phyloP scores from a whole-genome alignment of 37 sponge, comb jelly and placozoan species.

The Tethya wilhelma region DNA sequence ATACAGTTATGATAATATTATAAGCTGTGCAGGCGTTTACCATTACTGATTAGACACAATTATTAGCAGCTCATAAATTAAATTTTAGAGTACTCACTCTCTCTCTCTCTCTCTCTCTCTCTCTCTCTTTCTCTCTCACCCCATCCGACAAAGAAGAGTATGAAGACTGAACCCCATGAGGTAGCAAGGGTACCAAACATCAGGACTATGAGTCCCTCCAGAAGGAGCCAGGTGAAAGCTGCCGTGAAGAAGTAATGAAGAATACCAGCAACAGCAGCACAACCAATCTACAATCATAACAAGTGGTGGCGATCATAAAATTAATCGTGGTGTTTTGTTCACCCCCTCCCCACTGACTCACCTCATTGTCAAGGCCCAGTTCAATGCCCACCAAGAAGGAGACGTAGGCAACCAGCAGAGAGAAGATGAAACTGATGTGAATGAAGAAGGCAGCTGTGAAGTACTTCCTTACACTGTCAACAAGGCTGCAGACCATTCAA shows the following conservation, averaged over 20 bases:
- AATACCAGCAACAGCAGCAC: slow-evolving; percentile 2
- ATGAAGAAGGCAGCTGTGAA: slow-evolving; percentile 6
- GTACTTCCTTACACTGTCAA: background rate
- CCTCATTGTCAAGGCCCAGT: background rate
- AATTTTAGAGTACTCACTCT: no score
- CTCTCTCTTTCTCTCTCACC: no score
- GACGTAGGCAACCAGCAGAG: background rate
- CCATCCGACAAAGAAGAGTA: slow-evolving; percentile 5
- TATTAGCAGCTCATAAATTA: no score
- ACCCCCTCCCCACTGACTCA: background rate
- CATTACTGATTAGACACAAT: no score
- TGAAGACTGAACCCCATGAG: background rate
- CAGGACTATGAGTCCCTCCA: background rate
- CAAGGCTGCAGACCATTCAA: background rate
- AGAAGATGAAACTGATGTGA: slow-evolving; percentile 3
- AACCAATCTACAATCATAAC: slow-evolving; percentile 5
- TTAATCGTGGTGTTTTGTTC: background rate
- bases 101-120: no score
- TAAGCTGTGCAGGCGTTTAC: no score
- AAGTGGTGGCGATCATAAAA: background rate
- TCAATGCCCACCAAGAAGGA: background rate
- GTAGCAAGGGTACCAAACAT: background rate
- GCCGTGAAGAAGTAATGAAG: slow-evolving; percentile 20
- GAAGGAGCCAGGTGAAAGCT: slow-evolving; percentile 12
- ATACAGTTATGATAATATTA: no score